These are phyloP conservation scores for Lordiphosa stackelbergi DNA, from an alignment of 1,140 invertebrate species.

Conservation along the genomic window DNA sequence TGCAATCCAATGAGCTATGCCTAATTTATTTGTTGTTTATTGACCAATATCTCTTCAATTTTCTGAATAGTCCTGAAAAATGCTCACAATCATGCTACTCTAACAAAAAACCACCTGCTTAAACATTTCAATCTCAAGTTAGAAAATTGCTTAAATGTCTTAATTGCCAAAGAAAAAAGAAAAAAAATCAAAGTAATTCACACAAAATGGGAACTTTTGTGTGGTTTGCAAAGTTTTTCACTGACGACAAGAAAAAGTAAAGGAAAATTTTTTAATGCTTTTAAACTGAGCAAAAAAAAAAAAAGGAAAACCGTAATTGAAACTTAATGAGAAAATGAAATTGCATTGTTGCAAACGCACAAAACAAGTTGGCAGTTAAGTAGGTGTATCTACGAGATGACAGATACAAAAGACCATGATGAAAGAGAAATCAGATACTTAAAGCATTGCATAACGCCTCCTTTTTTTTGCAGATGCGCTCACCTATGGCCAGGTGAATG, in stretches of 20 bases:
- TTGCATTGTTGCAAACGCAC: slow-evolving; percentile 30
- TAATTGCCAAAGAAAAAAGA: slow-evolving; percentile 47
- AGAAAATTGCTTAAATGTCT: slow-evolving; percentile 45
- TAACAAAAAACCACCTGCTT: too few species aligned
- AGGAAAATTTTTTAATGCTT: slow-evolving; percentile 32
- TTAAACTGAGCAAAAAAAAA: slow-evolving; percentile 19
- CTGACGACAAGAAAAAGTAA: slow-evolving; percentile 18
- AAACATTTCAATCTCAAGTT: slow-evolving; percentile 41
- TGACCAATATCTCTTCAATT: too few species aligned
- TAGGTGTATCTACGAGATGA: slow-evolving; percentile 40
- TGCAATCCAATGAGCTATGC: too few species aligned
- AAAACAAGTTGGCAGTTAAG: slow-evolving; percentile 7
- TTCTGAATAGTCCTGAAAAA: too few species aligned
- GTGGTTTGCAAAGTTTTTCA: slow-evolving; percentile 21
- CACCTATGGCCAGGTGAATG: slow-evolving; percentile 64
- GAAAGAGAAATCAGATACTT: slow-evolving; percentile 42
- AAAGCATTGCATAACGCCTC: slow-evolving; percentile 26
- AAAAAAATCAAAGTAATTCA: background rate
- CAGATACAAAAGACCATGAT: slow-evolving; percentile 48
- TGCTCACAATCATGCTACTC: too few species aligned
- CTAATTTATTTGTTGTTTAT: too few species aligned
- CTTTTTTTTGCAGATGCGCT: slow-evolving; percentile 56
- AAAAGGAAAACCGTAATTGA: slow-evolving; percentile 52
- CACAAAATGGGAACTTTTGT: slow-evolving; percentile 17
- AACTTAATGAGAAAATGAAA: slow-evolving; percentile 64